These are phyloP conservation scores for Seira ritae DNA, from an alignment of 2,888 invertebrate species.

Conservation along the genomic window DNA sequence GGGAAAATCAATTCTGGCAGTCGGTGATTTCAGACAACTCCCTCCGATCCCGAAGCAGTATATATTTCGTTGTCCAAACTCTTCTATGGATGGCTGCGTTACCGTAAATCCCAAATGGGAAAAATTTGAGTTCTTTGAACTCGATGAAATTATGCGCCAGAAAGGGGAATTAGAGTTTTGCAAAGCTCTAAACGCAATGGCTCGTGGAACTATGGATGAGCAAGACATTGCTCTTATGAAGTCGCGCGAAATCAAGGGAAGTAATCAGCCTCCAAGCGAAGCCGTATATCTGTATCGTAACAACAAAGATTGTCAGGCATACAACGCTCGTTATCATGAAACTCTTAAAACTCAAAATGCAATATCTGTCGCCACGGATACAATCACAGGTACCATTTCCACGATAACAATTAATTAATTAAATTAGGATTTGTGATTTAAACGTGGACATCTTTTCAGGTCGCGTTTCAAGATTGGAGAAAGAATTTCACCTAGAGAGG, in stretches of 20 bases:
- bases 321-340: slow-evolving; percentile 6
- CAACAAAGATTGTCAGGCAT: slow-evolving; percentile 28
- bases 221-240: slow-evolving; percentile 28
- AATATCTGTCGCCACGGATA: slow-evolving; percentile 6
- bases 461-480: not conserved
- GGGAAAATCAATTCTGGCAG: slow-evolving; percentile 37
- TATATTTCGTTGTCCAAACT: too few species aligned
- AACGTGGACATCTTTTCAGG: too few species aligned
- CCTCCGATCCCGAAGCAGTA: too few species aligned
- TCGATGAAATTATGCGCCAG: slow-evolving; percentile 57
- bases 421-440: too few species aligned
- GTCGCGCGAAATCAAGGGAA: too few species aligned
- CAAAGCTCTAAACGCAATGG: slow-evolving; percentile 53
- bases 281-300: slow-evolving; percentile 11
- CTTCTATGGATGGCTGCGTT: too few species aligned
- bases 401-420: too few species aligned
- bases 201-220: slow-evolving; percentile 40
- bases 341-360: slow-evolving; percentile 23
- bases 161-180: slow-evolving; percentile 57
- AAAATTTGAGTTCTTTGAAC: slow-evolving; percentile 40
- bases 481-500: not conserved
- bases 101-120: too few species aligned
- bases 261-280: slow-evolving; percentile 13
- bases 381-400: too few species aligned
- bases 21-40: slow-evolving; percentile 62